Conservation (phyloP, 2,797 vertebrate genomes). For the Enteromius trimaculatus region DNA sequence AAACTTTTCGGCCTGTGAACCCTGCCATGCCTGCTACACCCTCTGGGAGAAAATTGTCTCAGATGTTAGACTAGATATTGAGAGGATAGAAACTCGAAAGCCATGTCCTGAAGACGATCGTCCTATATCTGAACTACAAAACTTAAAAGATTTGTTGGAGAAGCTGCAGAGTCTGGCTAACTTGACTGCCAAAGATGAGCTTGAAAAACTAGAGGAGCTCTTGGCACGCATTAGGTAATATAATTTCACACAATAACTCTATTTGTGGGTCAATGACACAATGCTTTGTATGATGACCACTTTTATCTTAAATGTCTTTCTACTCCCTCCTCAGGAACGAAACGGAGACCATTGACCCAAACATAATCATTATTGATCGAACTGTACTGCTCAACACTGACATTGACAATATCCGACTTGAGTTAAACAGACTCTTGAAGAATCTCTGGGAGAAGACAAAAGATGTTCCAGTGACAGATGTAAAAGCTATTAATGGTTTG, state of each 20-base stretch:
- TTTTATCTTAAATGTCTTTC: not conserved
- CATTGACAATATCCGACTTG: conserved; percentile 73
- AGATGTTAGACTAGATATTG: conserved; percentile 67
- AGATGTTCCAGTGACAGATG: conserved; percentile 35
- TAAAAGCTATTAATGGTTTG: conserved; percentile 66
- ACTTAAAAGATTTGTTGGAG: conserved; percentile 73
- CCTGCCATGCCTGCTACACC: conserved; percentile 82
- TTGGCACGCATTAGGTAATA: conserved; percentile 71
- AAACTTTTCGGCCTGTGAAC: conserved; percentile 80
- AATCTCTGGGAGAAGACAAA: conserved; percentile 70
- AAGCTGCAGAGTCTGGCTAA: conserved; percentile 73
- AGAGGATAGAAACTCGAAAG: conserved; percentile 64
- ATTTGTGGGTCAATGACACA: conserved; percentile 1
- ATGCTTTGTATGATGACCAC: not conserved
- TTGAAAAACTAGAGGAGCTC: conserved; percentile 75
- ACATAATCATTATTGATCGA: conserved; percentile 67
- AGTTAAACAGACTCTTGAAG: conserved; percentile 75
- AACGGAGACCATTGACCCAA: conserved; percentile 71
- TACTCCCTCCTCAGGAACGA: conserved; percentile 71
- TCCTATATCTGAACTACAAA: conserved; percentile 60
- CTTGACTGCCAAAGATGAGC: conserved; percentile 63
- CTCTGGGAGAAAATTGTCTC: conserved; percentile 75
- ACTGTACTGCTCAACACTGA: conserved; percentile 75
- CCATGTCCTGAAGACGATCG: conserved; percentile 35
- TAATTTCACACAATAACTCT: not conserved